Percentiles rank a stretch among this genome's conserved stretches.
These are phyloP conservation scores for Tryphoninae sp. DNA, from an alignment of 2,888 invertebrate species.

Conservation along the genomic window DNA sequence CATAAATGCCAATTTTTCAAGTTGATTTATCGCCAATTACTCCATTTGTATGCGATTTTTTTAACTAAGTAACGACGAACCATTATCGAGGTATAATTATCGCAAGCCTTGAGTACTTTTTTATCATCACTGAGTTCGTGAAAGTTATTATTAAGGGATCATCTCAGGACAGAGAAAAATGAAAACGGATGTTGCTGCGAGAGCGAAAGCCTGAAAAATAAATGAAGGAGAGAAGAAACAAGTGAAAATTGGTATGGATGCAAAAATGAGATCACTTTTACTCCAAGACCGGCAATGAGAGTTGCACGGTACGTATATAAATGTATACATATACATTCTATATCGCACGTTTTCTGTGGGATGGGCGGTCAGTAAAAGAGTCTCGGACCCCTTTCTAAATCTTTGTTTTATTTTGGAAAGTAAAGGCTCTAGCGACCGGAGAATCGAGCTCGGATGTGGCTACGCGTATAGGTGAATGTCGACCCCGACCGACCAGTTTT, in stretches of 20 bases:
- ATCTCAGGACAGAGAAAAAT: conserved; percentile 32
- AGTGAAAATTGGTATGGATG: conserved; percentile 50
- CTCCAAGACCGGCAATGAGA: conserved; percentile 70
- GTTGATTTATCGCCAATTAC: background rate
- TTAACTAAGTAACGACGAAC: background rate
- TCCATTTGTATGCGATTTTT: background rate
- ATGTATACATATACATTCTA: conserved; percentile 24
- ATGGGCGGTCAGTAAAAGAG: conserved; percentile 59
- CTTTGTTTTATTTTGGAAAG: conserved; percentile 78
- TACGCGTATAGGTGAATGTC: conserved; percentile 56
- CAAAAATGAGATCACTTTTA: conserved; percentile 76
- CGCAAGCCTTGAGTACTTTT: background rate
- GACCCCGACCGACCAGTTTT: conserved; percentile 44
- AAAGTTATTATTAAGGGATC: conserved; percentile 63
- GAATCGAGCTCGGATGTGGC: conserved; percentile 44
- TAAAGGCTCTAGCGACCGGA: conserved; percentile 57
- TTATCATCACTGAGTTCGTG: conserved; percentile 19
- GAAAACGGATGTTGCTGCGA: conserved; percentile 15
- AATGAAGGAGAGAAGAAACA: conserved; percentile 42
- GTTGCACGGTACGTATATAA: background rate
- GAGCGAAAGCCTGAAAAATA: conserved; percentile 42
- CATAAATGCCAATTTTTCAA: background rate
- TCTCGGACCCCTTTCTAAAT: conserved; percentile 77
- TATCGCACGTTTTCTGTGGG: conserved; percentile 49
- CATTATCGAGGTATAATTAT: conserved; percentile 12